Conservation (phyloP, 2,888 invertebrate genomes). For the Polymixis flavicincta region DNA sequence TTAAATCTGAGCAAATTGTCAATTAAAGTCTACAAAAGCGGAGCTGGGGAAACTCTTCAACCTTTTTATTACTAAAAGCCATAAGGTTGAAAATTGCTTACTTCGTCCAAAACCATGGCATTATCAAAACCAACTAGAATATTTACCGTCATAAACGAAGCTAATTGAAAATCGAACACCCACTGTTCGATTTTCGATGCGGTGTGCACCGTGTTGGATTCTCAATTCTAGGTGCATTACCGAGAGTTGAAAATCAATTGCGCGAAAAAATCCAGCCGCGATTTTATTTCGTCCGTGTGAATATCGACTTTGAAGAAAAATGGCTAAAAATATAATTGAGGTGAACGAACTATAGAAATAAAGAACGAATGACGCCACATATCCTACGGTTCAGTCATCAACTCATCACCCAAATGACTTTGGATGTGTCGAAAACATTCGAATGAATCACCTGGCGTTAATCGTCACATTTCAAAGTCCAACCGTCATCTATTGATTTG, state of each 20-base stretch:
- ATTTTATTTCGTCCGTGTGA: too few relatives aligned
- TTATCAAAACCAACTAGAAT: constrained; percentile 1
- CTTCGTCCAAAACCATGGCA: not conserved
- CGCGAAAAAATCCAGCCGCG: too few relatives aligned
- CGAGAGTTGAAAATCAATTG: too few relatives aligned
- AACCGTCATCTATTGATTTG: constrained; percentile 12
- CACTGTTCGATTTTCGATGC: too few relatives aligned
- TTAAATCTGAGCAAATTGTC: too few relatives aligned
- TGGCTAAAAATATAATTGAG: not conserved
- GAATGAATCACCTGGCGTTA: constrained; percentile 6
- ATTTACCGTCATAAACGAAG: not conserved
- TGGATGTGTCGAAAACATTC: not conserved
- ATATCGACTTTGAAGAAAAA: not conserved
- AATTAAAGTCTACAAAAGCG: not conserved
- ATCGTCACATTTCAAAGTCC: constrained; percentile 33
- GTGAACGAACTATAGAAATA: constrained; percentile 25
- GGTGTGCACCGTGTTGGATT: too few relatives aligned
- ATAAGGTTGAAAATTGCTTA: not conserved
- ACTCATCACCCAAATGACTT: constrained; percentile 1
- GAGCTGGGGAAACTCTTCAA: not conserved
- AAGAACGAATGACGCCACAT: constrained; percentile 19
- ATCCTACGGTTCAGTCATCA: not conserved
- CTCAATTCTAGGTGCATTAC: too few relatives aligned
- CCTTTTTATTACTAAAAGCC: not conserved
- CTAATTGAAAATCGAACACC: not conserved